phyloP scores from a whole-genome alignment of 2,888 invertebrate genomes.

The Meganola albula region DNA sequence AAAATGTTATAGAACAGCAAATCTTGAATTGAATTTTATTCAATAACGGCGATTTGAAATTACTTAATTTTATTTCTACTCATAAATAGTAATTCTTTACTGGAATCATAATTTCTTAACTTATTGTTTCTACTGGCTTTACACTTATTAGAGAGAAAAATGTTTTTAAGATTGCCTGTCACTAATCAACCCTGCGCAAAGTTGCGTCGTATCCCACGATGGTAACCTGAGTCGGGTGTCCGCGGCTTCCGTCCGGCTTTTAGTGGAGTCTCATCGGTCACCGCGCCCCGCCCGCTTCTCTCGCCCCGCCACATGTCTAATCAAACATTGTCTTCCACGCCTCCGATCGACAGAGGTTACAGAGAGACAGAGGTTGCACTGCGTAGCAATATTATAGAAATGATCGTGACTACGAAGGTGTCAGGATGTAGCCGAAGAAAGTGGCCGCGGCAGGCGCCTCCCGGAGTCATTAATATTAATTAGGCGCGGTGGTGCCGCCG shows the following conservation, averaged over 20 bases:
- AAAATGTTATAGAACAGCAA: too few relatives aligned
- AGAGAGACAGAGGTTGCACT: neutral
- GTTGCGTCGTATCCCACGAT: constrained; percentile 70
- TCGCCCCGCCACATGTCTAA: constrained; percentile 30
- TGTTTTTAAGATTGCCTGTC: too few relatives aligned
- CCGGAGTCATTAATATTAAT: constrained; percentile 75
- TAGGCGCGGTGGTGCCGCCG: constrained; percentile 63
- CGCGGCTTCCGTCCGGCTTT: constrained; percentile 77
- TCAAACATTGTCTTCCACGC: constrained; percentile 27
- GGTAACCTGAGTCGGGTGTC: constrained; percentile 70
- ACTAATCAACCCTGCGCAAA: constrained; percentile 49
- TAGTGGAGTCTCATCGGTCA: constrained; percentile 70
- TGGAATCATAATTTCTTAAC: too few relatives aligned
- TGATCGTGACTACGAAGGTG: constrained; percentile 37
- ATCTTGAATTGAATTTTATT: too few relatives aligned
- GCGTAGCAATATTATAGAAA: neutral
- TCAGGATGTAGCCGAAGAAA: constrained; percentile 34
- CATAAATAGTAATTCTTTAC: too few relatives aligned
- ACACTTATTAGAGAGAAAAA: too few relatives aligned
- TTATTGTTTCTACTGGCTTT: too few relatives aligned
- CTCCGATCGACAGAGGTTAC: constrained; percentile 4
- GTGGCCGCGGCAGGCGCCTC: constrained; percentile 47
- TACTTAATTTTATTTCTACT: too few relatives aligned
- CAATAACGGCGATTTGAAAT: too few relatives aligned
- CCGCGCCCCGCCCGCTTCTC: constrained; percentile 38